Base-by-base conservation (phyloP, 2,113 vertebrate species). In the Leptobrachium ailaonicum region DNA sequence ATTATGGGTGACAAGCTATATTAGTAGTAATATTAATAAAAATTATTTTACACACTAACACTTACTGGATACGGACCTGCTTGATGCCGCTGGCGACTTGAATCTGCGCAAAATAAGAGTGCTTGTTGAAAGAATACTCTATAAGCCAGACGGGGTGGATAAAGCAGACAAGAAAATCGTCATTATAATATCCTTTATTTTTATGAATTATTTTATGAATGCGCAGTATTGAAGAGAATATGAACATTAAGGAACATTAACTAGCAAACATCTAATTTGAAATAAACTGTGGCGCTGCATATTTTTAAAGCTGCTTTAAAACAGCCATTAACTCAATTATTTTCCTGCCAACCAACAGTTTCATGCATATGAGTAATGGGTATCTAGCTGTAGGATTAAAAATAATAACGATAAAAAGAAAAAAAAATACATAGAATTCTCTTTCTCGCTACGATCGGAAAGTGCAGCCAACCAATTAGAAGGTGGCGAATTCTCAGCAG, bases 231-330 rank as follows among this genome's bases (percentile, higher is more conserved):
- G 66, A 70, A 58, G 53, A 43, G 67, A 77, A 77, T 58, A 77
- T 47, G 54, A 77, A 70, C 42, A 77, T 77, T 77, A 77, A 47
- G 42, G 73, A 70, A 58, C 8, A 77, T 53, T 70, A 69, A 77
- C 41, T 71, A 53, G 69, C 66, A 60, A 60, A 62, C 53, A 71
- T 77, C 76, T 77, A 70, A 77, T 71, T 60, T 71, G 76, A 77
- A 77, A 77, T 77, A 70, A 60, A 70, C 66, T 45, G 54, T 20
- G 10, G 32, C n/a, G 41, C 66, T 62, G 67, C 66, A 70, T 70
- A 70, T 47, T 77, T 70, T 71, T 76, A 68, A 66, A 67, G 75
- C 75, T 67, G 63, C 63, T 67, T 67, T 76, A 76, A 76, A 64
- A 66, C 3, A 67, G 32, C 75, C 53, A 77, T 71, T 77, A 77